Percentiles rank a stretch among this genome's conserved stretches.
Conservation (phyloP, 2,113 vertebrate genomes). For the Anthoscopus minutus region DNA sequence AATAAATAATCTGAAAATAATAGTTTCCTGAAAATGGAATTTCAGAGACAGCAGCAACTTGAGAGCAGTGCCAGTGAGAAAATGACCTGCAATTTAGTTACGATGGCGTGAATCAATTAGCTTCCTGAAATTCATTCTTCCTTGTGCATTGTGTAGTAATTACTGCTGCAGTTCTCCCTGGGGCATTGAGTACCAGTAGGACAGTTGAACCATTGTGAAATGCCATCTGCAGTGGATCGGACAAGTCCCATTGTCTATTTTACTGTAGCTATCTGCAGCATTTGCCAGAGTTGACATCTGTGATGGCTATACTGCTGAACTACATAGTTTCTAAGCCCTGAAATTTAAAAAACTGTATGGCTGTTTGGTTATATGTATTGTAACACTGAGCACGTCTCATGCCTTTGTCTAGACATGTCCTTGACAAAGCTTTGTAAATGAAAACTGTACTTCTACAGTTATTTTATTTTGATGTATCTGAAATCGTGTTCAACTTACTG, state of each 20-base stretch:
- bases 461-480: not conserved
- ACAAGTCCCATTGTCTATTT: slow-evolving; percentile 34
- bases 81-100: slow-evolving; percentile 22
- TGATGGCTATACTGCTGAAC: not conserved
- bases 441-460: not conserved
- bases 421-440: not conserved
- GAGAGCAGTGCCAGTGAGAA: not conserved
- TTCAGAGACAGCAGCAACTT: not conserved
- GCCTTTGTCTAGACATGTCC: not conserved
- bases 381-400: not conserved
- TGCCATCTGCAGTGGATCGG: slow-evolving; percentile 49
- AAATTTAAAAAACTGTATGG: not conserved
- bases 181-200: not conserved
- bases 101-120: slow-evolving; percentile 6
- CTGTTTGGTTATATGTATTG: not conserved
- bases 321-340: not conserved
- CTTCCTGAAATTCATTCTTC: slow-evolving; percentile 5
- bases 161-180: slow-evolving; percentile 28
- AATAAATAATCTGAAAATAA: not conserved
- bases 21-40: not conserved
- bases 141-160: slow-evolving; percentile 42
- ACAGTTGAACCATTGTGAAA: slow-evolving; percentile 56
- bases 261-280: not conserved
- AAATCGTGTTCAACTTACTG: not conserved
- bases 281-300: slow-evolving; percentile 49